Evolutionary conservation across 2,888 invertebrate species (phyloP), one percentile per base, ranked within the genome.

Genomic region (Ethmia dodecea): DNA sequence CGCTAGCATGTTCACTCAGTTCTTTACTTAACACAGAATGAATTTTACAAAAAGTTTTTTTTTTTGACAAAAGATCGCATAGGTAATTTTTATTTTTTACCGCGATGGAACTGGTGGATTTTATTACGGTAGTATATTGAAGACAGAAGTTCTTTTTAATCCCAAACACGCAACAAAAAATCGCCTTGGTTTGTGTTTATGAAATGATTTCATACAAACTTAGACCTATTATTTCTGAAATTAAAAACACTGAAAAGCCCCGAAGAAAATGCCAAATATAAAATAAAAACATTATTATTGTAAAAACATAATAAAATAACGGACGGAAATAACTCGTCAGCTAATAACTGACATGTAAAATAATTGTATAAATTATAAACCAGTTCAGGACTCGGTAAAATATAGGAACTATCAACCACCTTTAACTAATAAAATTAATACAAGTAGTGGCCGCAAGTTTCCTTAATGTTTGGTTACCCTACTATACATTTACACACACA

Each of bases 341-440:
- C n/a, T 10, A 10, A 11, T 27, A 15, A 8, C 4, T 8, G 12
- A n/a, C 5, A 20, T 31, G 16, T 10, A 22, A 6, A 10, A 13
- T 3, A 12, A 47, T 37, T 30, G 44, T 44, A 35, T 42, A 26
- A 36, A 38, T 30, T 33, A 8, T 29, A 40, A 39, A 39, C 38
- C 28, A 11, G 9, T 2, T 15, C 13, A n/a, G 12, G 3, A 14
- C 15, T 28, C 49, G 50, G 54, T 43, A 55, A 35, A 42, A 43
- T n/a, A 44, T 77, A 83, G 81, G 81, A 83, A 83, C 81, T 74
- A 52, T 72, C 58, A 76, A 79, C 80, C 81, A 77, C 79, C 70
- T 62, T 45, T 42, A 60, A 64, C 58, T 66, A 27, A 40, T 40
- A 47, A 43, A 45, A 41, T 38, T 38, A 46, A 47, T 52, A 47